Conservation (phyloP, 2,888 invertebrate genomes). For the Chloroclysta siterata region DNA sequence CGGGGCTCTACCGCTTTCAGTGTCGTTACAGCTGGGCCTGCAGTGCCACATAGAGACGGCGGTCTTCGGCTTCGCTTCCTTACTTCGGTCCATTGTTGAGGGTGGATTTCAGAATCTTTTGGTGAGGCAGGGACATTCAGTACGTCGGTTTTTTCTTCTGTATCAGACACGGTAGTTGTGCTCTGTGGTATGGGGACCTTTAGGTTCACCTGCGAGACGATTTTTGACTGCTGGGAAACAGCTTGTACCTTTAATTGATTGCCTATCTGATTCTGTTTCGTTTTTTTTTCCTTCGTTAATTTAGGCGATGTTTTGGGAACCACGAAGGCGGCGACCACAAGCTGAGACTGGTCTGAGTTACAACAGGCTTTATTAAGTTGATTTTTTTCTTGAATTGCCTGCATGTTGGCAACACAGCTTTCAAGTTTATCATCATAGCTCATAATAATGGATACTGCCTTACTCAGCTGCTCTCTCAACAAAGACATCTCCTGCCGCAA, state of each 20-base stretch:
- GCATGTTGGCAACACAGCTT: neutral
- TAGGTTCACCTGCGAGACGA: too few species aligned
- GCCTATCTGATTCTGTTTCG: too few species aligned
- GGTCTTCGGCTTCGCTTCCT: neutral
- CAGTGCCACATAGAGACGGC: neutral
- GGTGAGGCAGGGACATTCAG: neutral
- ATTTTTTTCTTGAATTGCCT: neutral
- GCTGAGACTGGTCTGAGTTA: neutral
- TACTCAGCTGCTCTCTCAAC: neutral
- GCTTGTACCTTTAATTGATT: too few species aligned
- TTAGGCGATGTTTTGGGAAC: too few species aligned
- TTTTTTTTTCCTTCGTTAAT: too few species aligned
- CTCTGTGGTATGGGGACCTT: too few species aligned
- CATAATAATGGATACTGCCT: neutral
- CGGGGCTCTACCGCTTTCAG: too few species aligned
- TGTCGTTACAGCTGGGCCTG: too few species aligned
- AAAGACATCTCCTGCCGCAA: neutral
- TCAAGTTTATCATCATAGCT: neutral
- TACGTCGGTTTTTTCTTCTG: too few species aligned
- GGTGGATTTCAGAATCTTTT: neutral
- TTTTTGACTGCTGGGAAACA: too few species aligned
- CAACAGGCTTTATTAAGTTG: neutral
- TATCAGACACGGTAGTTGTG: neutral
- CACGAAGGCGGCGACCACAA: too few species aligned
- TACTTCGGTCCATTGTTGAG: conserved; percentile 1